Conservation (phyloP, 2,113 vertebrate genomes). For the Peromyscus maniculatus region DNA sequence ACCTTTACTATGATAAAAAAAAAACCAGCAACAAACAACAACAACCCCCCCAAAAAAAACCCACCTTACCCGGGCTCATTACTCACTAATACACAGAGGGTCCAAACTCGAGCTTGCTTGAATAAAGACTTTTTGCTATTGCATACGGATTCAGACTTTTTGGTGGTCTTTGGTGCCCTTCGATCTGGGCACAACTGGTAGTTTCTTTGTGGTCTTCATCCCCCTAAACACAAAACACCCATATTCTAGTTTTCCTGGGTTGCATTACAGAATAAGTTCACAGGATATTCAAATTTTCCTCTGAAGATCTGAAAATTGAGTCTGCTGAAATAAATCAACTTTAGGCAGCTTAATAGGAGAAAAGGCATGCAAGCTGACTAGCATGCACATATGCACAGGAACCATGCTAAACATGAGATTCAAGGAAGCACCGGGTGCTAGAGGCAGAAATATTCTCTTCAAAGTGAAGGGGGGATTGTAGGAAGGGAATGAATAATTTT, state of each 20-base stretch:
- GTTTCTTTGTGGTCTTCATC: neutral
- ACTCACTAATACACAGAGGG: no score
- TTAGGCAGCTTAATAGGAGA: neutral
- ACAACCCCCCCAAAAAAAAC: no score
- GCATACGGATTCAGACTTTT: no score
- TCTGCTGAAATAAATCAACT: neutral
- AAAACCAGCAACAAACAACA: no score
- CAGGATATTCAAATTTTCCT: neutral
- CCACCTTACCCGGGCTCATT: no score
- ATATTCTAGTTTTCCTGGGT: neutral
- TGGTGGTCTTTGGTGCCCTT: no score
- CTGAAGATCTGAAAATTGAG: neutral
- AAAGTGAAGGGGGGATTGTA: neutral
- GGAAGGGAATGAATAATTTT: neutral
- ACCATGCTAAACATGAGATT: neutral
- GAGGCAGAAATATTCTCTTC: neutral
- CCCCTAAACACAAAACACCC: neutral
- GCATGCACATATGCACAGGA: neutral
- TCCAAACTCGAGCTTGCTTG: no score
- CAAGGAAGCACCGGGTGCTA: neutral
- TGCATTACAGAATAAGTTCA: neutral
- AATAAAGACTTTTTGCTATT: no score
- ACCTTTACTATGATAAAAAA: no score
- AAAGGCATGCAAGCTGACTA: neutral
- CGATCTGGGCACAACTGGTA: no score